Base-by-base conservation (phyloP, 2,113 vertebrate genomes). In the Podarcis cretensis region DNA sequence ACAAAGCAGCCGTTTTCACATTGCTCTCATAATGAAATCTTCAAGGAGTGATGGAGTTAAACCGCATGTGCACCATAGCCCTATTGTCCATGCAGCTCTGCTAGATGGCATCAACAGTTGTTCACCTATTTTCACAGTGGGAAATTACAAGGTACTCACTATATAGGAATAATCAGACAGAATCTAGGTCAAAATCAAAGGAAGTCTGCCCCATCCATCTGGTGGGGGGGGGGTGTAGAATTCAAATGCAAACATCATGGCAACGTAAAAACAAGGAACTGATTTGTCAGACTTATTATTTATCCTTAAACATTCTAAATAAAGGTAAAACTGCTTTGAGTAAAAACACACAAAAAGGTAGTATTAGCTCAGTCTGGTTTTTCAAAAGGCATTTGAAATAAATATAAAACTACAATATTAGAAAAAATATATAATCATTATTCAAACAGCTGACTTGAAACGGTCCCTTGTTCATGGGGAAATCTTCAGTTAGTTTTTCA, bases 401-500 rank as follows among this genome's bases (percentile, higher is more conserved):
- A 95, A 93, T 95, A 94, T 76, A 92, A 96, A 96, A 94, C 94
- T 85, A 89, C 81, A 93, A 91, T 95, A 95, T 96, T 95, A 91
- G 57, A 80, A 95, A 95, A 94, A 78, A 90, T 83, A 93, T 90
- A 95, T 93, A 93, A 96, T 95, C 93, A 91, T 94, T 89, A 93
- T 94, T 96, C 94, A 89, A 90, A 95, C 95, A 85, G 54, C 94
- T 95, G 94, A 92, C 92, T 95, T 96, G 95, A 96, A 96, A 96
- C 88, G 66, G 87, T 94, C 95, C 96, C 90, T 95, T 94, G 94
- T 96, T 96, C 92, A 71, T 81, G 91, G 93, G 95, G 94, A 97
- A 96, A 96, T 95, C 95, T 95, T 95, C 94, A 93, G 95, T 96
- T 96, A 96, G 94, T 96, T 96, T 95, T 97, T 95, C 94, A 96